These are phyloP conservation scores for Triplophysa siluroides DNA, from an alignment of 2,113 vertebrate genomes.

Conservation along the genomic window DNA sequence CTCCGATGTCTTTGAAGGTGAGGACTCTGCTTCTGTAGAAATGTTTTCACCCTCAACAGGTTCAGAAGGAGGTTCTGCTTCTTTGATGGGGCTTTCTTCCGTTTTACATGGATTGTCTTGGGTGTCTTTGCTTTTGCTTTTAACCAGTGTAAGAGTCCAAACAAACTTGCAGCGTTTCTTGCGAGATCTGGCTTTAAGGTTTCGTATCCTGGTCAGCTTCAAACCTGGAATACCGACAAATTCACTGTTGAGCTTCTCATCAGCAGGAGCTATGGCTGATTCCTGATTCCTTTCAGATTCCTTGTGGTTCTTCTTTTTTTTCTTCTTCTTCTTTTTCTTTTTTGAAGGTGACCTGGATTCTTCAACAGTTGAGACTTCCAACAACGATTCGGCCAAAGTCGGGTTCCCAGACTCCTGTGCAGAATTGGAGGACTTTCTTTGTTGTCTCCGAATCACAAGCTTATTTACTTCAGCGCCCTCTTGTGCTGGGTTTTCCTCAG, in stretches of 20 bases:
- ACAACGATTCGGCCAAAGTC: slow-evolving; percentile 53
- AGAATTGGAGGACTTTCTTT: slow-evolving; percentile 51
- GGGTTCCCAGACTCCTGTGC: slow-evolving; percentile 56
- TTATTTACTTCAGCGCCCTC: slow-evolving; percentile 59
- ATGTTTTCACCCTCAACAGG: slow-evolving; percentile 6
- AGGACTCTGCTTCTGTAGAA: slow-evolving; percentile 8
- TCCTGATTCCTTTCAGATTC: slow-evolving; percentile 57
- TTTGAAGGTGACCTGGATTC: slow-evolving; percentile 55
- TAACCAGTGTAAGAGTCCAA: slow-evolving; percentile 74
- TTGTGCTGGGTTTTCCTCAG: slow-evolving; percentile 58
- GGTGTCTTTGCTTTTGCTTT: slow-evolving; percentile 42
- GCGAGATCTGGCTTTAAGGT: slow-evolving; percentile 71
- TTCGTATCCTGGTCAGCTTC: slow-evolving; percentile 70
- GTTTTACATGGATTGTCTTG: slow-evolving; percentile 45
- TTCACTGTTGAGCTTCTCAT: slow-evolving; percentile 58
- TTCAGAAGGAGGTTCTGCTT: slow-evolving; percentile 31
- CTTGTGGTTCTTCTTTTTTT: slow-evolving; percentile 64
- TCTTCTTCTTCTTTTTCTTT: slow-evolving; percentile 63
- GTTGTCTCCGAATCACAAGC: slow-evolving; percentile 64
- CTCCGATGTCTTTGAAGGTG: slow-evolving; percentile 48
- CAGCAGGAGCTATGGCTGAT: slow-evolving; percentile 44
- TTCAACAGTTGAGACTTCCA: slow-evolving; percentile 57
- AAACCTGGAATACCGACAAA: slow-evolving; percentile 68
- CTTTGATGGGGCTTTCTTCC: slow-evolving; percentile 49
- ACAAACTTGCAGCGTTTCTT: slow-evolving; percentile 76